These are phyloP conservation scores for Capromys pilorides DNA, from an alignment of 2,797 vertebrate species.

Conservation along the genomic window DNA sequence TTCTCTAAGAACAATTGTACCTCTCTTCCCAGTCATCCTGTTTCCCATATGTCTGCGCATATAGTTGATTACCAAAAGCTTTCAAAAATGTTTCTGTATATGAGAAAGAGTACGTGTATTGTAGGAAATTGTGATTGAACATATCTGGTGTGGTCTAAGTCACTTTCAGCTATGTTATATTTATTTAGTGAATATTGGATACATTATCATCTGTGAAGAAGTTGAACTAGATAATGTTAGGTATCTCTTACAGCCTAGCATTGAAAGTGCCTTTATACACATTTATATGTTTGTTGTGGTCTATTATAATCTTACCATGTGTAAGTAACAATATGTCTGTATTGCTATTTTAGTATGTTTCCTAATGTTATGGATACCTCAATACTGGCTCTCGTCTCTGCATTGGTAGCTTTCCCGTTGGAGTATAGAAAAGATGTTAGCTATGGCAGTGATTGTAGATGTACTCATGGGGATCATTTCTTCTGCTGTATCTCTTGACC, in stretches of 20 bases:
- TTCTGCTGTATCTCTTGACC: not conserved
- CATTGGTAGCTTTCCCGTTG: not conserved
- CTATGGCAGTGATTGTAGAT: not conserved
- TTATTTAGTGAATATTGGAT: not conserved
- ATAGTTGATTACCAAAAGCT: not conserved
- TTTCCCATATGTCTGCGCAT: not conserved
- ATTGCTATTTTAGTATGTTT: not conserved
- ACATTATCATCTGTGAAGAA: not conserved
- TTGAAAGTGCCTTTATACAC: not conserved
- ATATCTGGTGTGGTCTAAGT: not conserved
- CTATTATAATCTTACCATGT: not conserved
- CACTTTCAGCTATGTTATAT: not conserved
- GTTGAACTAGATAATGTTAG: not conserved
- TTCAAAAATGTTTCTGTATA: not conserved
- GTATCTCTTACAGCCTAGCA: not conserved
- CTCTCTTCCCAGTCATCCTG: not conserved
- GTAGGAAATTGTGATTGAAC: not conserved
- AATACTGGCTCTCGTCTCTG: not conserved
- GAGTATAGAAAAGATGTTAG: not conserved
- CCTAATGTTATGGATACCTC: slow-evolving; percentile 24
- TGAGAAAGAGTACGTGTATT: not conserved
- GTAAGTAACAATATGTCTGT: not conserved
- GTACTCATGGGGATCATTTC: not conserved
- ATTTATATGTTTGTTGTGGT: not conserved
- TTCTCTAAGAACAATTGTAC: not conserved